Evolutionary conservation across 1,140 invertebrate species (phyloP), one percentile per base, ranked within the genome.

Genomic region (Heliothis virescens): DNA sequence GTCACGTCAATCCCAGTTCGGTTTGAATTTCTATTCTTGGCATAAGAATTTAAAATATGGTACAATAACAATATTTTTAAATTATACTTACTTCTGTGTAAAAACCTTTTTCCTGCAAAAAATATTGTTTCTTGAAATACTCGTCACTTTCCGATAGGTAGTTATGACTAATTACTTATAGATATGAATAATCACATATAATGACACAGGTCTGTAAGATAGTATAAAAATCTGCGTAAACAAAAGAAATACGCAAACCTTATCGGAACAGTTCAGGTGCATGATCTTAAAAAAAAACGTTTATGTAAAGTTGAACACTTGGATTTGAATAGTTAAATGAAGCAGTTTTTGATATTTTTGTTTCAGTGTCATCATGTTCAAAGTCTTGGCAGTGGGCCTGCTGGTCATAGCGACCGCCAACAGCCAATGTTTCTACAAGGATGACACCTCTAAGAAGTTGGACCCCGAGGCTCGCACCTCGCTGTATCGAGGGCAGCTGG

Each of bases 401-500:
- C 53, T 91, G 16, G 80, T 82, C 3, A 53, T 82, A 52, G 73
- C 88, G 7, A 79, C 84, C 2, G 92, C 90, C 13, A 84, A 86
- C 73, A 85, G 87, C 41, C 92, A 94, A 60, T 94, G 93, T 80
- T 93, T 93, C 73, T 91, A 88, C 82, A 93, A 92, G 85, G 90
- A 94, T 81, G 92, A 94, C 65, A 79, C 86, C 2, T 87, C 88
- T 0, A 92, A 92, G 81, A 92, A 92, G 65, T 67, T 91, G 7
- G 86, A 91, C 34, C 89, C 92, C 10, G 89, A 86, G 12, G 89
- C 89, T 1, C 83, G 92, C 15, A 84, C 83, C 3, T 83, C 79
- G 10, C 83, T 97, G 5, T 96, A 95, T 74, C 91, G 93, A 0
- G 96, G 97, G 0, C 96, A 97, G 83, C 95, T 97, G 65, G 94